Base-by-base conservation (phyloP, 2,113 vertebrate species). In the Pollimyrus isidori region DNA sequence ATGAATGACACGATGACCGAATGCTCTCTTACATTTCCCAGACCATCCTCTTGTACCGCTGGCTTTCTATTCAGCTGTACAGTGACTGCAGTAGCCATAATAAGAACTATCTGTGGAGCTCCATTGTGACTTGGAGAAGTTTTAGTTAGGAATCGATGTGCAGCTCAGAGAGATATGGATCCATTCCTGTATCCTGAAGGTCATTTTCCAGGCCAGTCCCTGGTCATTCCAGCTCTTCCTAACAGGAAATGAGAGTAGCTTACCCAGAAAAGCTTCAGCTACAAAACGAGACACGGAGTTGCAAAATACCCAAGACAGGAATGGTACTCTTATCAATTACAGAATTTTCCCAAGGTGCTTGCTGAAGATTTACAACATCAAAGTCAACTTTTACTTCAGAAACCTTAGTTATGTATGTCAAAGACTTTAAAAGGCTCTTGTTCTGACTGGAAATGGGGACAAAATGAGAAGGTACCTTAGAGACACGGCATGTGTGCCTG, bases 341-440 rank as follows among this genome's bases (percentile, higher is more conserved):
- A 50, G 23, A 11, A 49, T 53, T 35, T 76, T 87, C 85, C 50
- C 26, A 87, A 87, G 85, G 26, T 53, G 7, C 50, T 87, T 87
- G 26, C 50, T 53, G 30, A 52, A 52, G 50, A 15, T 52, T 87
- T 53, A 30, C 50, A 87, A 39, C 86, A 87, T 87, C 86, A 87
- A 87, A 86, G 83, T 86, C 48, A 86, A 49, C 3, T 56, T 87
- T 35, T 19, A 35, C 86, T 87, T 53, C 86, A 87, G n/a, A 87
- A 87, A 58, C 30, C 86, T 87, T 56, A 35, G 86, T 35, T 56
- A 87, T 87, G 49, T 39, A 56, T 56, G 23, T 52, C 86, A 87
- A 53, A 87, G 50, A 39, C 86, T 58, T 56, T 52, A 53, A 87
- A 80, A 87, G 30, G 49, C 86, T 30, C 85, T 87, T 87, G 26